phyloP scores from a whole-genome alignment of 2,113 vertebrate genomes.

The Ondatra zibethicus region DNA sequence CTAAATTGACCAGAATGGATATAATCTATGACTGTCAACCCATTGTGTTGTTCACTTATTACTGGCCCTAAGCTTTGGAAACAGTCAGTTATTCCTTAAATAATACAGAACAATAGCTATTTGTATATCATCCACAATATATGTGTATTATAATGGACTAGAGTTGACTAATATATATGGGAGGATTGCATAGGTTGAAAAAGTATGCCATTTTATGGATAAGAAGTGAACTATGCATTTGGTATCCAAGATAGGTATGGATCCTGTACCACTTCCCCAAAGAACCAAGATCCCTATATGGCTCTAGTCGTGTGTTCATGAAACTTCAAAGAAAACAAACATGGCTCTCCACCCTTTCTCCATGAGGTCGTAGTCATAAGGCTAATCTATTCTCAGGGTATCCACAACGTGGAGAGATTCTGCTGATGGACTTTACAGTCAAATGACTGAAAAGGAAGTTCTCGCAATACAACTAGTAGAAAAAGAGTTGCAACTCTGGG shows the following conservation, averaged over 20 bases:
- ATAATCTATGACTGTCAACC: neutral
- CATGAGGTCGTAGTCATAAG: slow-evolving; percentile 9
- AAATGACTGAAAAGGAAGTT: slow-evolving; percentile 8
- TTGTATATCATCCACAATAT: neutral
- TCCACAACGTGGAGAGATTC: neutral
- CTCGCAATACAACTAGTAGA: neutral
- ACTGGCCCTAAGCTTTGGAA: slow-evolving; percentile 23
- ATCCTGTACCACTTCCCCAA: neutral
- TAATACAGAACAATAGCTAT: neutral
- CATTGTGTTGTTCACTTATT: neutral
- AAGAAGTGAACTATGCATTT: neutral
- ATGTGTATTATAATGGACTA: neutral
- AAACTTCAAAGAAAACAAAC: slow-evolving; percentile 32
- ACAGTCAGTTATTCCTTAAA: neutral
- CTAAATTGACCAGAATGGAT: neutral
- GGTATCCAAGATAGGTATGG: neutral
- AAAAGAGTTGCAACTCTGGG: neutral
- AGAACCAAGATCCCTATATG: neutral
- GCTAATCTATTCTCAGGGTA: neutral
- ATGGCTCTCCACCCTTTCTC: neutral
- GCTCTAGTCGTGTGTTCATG: neutral
- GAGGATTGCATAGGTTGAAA: neutral
- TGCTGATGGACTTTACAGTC: neutral
- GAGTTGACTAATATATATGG: neutral
- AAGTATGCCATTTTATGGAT: neutral